phyloP scores from a whole-genome alignment of 2,113 vertebrate genomes.

The Calyptomena viridis region DNA sequence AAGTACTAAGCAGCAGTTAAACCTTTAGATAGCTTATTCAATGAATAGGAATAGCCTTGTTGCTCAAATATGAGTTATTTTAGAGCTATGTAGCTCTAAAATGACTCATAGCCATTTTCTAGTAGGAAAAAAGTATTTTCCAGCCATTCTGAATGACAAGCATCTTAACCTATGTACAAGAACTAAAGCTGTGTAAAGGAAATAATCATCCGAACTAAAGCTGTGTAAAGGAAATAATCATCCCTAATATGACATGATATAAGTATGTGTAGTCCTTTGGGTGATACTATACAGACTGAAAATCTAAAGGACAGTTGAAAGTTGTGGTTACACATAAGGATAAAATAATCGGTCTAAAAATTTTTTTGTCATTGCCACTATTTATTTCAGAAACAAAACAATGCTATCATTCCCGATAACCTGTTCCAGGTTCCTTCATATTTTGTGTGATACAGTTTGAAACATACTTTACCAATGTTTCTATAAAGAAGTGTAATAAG shows the following conservation, averaged over 20 bases:
- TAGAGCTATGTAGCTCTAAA: neutral
- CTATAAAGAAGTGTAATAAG: neutral
- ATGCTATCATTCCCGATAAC: rapidly evolving
- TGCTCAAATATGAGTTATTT: neutral
- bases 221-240: neutral
- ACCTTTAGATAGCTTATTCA: neutral
- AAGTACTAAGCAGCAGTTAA: neutral
- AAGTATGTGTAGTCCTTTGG: neutral
- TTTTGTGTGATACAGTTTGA: neutral
- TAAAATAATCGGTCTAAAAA: neutral
- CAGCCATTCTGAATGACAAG: neutral
- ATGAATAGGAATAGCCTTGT: neutral
- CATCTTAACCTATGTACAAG: neutral
- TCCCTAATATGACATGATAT: neutral
- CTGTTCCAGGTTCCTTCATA: neutral
- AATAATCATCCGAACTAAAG: neutral
- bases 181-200: too few relatives aligned
- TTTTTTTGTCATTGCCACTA: neutral
- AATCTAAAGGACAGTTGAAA: neutral
- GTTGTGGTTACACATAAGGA: neutral
- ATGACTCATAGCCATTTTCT: neutral
- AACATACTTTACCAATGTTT: neutral
- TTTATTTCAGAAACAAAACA: neutral
- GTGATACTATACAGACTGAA: neutral
- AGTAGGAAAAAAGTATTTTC: neutral